Evolutionary conservation across 2,888 invertebrate genomes (phyloP), one percentile per base, ranked within the genome.

Genomic region (Orthosia gracilis): DNA sequence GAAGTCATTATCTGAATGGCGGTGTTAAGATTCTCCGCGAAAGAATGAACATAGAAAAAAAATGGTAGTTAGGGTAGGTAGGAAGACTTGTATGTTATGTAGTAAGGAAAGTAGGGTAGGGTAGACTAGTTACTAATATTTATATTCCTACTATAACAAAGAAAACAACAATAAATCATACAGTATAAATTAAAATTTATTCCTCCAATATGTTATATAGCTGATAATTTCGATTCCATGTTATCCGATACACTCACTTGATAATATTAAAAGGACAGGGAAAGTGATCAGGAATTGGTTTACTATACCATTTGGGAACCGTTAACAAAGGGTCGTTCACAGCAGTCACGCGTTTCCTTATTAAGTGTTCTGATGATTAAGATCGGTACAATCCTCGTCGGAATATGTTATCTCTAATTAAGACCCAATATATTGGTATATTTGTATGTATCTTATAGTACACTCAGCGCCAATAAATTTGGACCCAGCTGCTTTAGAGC

Each of bases 361-460:
- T 69, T 72, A 82, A 69, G 62, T 69, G 63, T 69, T 59, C 58
- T 13, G 3, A 69, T 50, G 71, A 84, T 84, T 72, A 72, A 59
- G 55, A 73, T 73, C 63, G n/a, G n/a, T 62, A 62, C 62, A 47
- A 65, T 70, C 61, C 83, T 69, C 69, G 11, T 52, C 67, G 66
- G 69, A 69, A 77, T 67, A 73, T 54, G 52, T 61, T 70, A 80
- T 73, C 69, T 69, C 3, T 62, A 55, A 71, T 52, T 55, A 57
- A 49, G 18, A 52, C 23, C 31, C 40, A 63, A 77, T 68, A n/a
- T 47, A 61, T 63, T 79, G 47, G 26, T 61, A 50, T 50, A 47
- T 59, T 59, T 23, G 11, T 72, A 1, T 23, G 17, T 40, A 40
- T 40, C 40, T 40, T 40, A 40, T 9, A 40, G 9, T 40, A 40